Evolutionary conservation across 2,797 vertebrate species (phyloP).

Genomic region (Falco peregrinus): DNA sequence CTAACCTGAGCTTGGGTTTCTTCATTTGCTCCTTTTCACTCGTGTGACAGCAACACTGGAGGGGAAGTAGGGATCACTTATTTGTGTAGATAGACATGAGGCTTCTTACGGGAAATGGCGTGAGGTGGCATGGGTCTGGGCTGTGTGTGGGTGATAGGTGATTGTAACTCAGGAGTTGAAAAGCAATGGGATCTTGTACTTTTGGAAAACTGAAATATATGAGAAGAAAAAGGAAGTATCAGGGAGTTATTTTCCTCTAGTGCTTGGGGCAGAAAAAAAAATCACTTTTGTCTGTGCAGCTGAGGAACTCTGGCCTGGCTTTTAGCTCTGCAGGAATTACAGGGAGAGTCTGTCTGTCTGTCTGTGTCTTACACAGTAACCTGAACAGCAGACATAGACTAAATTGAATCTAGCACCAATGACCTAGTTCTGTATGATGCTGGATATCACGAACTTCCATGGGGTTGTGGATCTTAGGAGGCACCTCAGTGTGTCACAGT

Average conservation of each 20-base stretch:
- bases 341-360: not conserved
- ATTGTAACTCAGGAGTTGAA: not conserved
- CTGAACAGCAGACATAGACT: not conserved
- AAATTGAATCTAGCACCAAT: not conserved
- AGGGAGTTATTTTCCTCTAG: not conserved
- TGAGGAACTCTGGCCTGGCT: not conserved
- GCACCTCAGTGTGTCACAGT: rapidly evolving
- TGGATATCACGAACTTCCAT: not conserved
- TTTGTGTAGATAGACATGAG: not conserved
- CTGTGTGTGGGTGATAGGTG: not conserved
- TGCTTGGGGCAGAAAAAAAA: not conserved
- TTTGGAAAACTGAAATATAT: not conserved
- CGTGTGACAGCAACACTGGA: not conserved
- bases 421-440: not conserved
- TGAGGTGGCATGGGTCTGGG: not conserved
- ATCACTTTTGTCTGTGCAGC: not conserved
- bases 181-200: not conserved
- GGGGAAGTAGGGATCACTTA: not conserved
- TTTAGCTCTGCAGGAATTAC: not conserved
- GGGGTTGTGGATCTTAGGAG: not conserved
- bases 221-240: not conserved
- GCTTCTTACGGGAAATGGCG: not conserved
- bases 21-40: not conserved
- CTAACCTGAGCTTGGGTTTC: not conserved
- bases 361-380: not conserved